Evolutionary conservation across 2,113 vertebrate genomes (phyloP), one percentile per base, ranked within the genome.

Genomic region (Boleophthalmus pectinirostris): DNA sequence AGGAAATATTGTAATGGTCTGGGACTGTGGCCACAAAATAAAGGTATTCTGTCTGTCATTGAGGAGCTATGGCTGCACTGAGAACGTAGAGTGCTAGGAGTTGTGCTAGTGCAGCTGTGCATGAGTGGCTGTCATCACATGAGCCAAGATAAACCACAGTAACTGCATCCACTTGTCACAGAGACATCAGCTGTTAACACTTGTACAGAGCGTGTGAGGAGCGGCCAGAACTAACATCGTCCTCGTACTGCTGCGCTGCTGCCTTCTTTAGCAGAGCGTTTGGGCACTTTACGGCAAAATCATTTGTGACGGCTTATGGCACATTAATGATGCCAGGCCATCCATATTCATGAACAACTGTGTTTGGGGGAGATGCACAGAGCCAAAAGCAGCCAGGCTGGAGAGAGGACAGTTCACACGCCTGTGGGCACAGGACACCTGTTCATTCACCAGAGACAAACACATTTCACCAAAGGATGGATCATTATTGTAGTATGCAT

Each of bases 271-370:
- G 88, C 82, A 85, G 87, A 91, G 84, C 87, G 91, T 93, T 91
- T 89, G 88, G 86, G 88, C 77, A 83, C 91, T 92, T 92, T 93
- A 92, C 89, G 88, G 87, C 88, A 87, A 89, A 88, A 87, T 92
- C 91, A 93, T 94, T 92, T 93, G 93, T 92, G 87, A 89, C 82
- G 83, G 88, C 87, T 91, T 86, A 90, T 85, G 86, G 90, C 92
- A 93, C 77, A 74, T 93, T 93, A 93, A 93, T 91, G 90, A 91
- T 90, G 86, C 90, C 90, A 90, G 87, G 81, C 29, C 77, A 94
- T 94, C 88, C 91, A 94, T 94, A 94, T 94, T 93, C 93, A 94
- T 93, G 92, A 94, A 93, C 93, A 93, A 93, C 92, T 94, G 93
- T 92, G 92, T 90, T 81, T 85, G 82, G 84, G 89, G 86, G 87